These are phyloP conservation scores for Caenorhabditis sp. DNA, from an alignment of 2,888 invertebrate genomes.

Conservation along the genomic window DNA sequence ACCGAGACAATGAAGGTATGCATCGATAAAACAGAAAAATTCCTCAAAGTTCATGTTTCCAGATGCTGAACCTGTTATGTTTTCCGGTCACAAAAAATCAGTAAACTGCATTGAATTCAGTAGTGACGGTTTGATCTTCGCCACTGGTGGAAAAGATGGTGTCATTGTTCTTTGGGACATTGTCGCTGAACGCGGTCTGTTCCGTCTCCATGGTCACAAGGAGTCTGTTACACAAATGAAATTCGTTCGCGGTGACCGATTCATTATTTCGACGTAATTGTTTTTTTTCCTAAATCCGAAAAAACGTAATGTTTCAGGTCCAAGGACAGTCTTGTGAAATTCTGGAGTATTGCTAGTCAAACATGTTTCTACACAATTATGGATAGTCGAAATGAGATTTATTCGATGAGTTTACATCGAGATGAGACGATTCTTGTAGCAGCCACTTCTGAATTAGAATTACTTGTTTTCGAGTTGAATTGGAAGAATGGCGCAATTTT, in stretches of 20 bases:
- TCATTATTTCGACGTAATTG: conserved; percentile 73
- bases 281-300: neutral
- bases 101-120: conserved; percentile 86
- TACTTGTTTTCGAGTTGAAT: conserved; percentile 79
- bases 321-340: conserved; percentile 92
- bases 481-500: conserved; percentile 51
- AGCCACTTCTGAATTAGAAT: conserved; percentile 84
- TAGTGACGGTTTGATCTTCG: conserved; percentile 82
- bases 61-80: conserved; percentile 78
- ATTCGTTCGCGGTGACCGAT: conserved; percentile 72
- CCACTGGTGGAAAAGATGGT: conserved; percentile 90
- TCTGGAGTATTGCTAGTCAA: conserved; percentile 94
- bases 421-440: conserved; percentile 86
- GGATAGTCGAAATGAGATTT: conserved; percentile 78
- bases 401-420: conserved; percentile 83
- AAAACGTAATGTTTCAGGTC: conserved; percentile 74
- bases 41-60: conserved; percentile 5
- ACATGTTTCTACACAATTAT: conserved; percentile 94
- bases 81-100: conserved; percentile 85
- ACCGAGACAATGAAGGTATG: conserved; percentile 27
- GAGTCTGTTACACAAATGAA: conserved; percentile 82
- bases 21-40: neutral
- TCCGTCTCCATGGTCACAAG: conserved; percentile 89
- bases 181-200: conserved; percentile 87
- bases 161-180: conserved; percentile 94